Evolutionary conservation across 2,113 vertebrate genomes (phyloP).

Genomic region (Shinisaurus crocodilurus): DNA sequence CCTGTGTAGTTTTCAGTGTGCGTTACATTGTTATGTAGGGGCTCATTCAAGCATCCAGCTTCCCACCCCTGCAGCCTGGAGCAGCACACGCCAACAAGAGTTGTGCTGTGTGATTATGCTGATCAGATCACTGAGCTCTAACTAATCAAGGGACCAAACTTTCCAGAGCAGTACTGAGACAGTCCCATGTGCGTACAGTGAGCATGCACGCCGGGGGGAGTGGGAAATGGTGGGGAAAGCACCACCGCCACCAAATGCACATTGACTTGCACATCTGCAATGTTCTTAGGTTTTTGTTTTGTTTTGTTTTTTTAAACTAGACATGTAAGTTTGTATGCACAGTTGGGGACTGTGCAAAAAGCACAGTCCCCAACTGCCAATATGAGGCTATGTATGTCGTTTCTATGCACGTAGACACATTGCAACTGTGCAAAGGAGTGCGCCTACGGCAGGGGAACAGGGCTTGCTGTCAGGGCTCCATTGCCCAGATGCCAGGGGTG

Average conservation of each 20-base stretch:
- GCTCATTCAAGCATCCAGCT: background rate
- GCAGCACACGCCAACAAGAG: background rate
- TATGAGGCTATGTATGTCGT: background rate
- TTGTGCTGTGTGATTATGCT: background rate
- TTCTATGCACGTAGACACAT: background rate
- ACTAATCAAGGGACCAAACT: background rate
- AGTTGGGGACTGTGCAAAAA: background rate
- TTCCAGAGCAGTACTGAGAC: background rate
- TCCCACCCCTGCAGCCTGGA: background rate
- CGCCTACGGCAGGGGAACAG: background rate
- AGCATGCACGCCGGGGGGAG: background rate
- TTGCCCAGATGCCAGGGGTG: background rate
- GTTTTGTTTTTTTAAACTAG: background rate
- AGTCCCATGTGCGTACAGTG: background rate
- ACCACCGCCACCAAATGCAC: background rate
- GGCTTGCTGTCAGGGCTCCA: background rate
- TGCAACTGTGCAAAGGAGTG: background rate
- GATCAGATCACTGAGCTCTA: background rate
- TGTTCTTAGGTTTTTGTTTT: background rate
- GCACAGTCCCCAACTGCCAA: background rate
- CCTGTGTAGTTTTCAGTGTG: background rate
- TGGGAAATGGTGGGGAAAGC: background rate
- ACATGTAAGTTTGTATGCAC: background rate
- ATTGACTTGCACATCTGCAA: background rate
- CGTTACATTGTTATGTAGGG: background rate